Evolutionary conservation across 2,113 vertebrate genomes (phyloP).

Genomic region (Epinephelus lanceolatus): DNA sequence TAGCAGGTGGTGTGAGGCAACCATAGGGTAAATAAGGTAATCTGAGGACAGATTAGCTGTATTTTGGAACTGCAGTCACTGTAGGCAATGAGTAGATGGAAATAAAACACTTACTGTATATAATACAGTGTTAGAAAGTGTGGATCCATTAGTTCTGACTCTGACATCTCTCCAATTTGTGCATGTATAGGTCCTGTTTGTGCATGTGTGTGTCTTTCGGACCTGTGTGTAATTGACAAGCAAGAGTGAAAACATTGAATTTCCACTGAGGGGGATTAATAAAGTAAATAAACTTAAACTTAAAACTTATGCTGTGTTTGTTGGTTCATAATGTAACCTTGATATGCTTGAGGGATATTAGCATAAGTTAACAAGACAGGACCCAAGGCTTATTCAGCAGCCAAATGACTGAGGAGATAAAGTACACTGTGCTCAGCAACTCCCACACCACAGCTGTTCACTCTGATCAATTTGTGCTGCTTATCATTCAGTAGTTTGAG

Average conservation of each 20-base stretch:
- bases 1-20: neutral
- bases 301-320: neutral
- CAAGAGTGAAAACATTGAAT: too few species aligned
- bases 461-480: slow-evolving; percentile 6
- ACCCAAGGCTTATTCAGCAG: neutral
- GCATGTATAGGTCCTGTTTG: too few species aligned
- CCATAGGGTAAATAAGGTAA: neutral
- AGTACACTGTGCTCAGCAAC: neutral
- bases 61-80: neutral
- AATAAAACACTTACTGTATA: neutral
- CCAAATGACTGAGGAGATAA: neutral
- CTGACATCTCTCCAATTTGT: too few species aligned
- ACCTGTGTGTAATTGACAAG: too few species aligned
- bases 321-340: neutral
- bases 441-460: slow-evolving; percentile 27
- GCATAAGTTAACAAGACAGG: neutral
- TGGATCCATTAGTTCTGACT: neutral
- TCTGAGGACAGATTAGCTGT: neutral
- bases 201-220: too few species aligned
- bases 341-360: neutral
- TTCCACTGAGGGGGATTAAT: too few species aligned
- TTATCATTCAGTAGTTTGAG: neutral
- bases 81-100: neutral
- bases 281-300: too few species aligned
- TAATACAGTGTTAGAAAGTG: neutral